Conservation (phyloP, 64 coral and sea anemone species). For the Montipora foliosa region DNA sequence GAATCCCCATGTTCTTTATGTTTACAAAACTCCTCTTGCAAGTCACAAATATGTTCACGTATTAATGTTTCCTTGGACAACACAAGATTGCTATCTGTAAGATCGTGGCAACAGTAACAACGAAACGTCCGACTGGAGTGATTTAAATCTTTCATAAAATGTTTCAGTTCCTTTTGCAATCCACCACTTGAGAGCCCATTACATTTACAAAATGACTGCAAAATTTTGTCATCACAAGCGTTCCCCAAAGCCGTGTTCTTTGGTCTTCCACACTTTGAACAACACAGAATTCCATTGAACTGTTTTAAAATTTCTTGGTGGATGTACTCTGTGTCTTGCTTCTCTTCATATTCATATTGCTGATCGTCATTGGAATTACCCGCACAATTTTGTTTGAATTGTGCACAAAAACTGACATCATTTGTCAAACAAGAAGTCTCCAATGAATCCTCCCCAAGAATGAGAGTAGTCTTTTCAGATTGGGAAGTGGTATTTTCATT, state of each 20-base stretch:
- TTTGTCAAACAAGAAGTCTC: slow-evolving; percentile 34
- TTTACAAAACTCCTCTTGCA: neutral
- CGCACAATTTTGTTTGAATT: slow-evolving; percentile 16
- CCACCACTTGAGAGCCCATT: slow-evolving; percentile 36
- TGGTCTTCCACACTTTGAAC: neutral
- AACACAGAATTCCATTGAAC: neutral
- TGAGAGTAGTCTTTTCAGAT: neutral
- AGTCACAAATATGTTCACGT: slow-evolving; percentile 49
- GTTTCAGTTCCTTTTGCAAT: slow-evolving; percentile 73
- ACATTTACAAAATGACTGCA: neutral
- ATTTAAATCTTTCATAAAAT: slow-evolving; percentile 60
- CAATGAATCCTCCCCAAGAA: neutral
- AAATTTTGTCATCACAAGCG: neutral
- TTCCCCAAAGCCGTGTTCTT: neutral
- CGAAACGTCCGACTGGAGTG: slow-evolving; percentile 65
- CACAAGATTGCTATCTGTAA: neutral
- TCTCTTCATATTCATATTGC: neutral
- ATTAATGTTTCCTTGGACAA: slow-evolving; percentile 10
- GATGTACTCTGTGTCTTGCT: neutral
- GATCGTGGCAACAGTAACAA: slow-evolving; percentile 82
- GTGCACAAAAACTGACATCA: neutral
- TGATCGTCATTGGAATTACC: neutral
- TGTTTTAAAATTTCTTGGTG: neutral
- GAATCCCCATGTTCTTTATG: neutral
- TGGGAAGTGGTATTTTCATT: slow-evolving; percentile 8